Base-by-base conservation (phyloP, 2,797 vertebrate species). In the Rachycentron canadum region DNA sequence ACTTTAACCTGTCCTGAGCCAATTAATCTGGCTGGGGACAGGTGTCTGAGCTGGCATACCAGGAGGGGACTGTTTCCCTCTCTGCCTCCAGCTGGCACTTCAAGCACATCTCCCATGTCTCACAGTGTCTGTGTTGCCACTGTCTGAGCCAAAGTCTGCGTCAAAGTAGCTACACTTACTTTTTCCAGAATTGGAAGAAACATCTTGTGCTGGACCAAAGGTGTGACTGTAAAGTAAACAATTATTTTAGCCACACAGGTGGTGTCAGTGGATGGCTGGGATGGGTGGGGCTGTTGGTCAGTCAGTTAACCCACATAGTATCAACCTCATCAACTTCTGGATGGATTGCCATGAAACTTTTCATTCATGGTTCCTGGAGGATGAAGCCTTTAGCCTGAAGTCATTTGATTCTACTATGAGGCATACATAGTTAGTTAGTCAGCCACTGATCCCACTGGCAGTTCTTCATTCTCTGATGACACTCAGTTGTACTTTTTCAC, bases 31-130 rank as follows among this genome's bases (percentile, higher is more conserved):
- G 52, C 70, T 85, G 13, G 8, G 60, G 72, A 82, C 72, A 83
- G 81, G 78, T 83, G 78, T 74, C 76, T 77, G 71, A 86, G 71
- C 65, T 19, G 3, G 25, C 55, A 40, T 82, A 71, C 78, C 41
- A 78, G 78, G 55, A 75, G 64, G 84, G 71, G 83, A 82, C 79
- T 73, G 50, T 71, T 82, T 75, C 25, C 72, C 73, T 73, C 63
- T 36, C 69, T 69, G 73, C 86, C 79, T 87, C 78, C 83, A 90
- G 78, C 82, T 86, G 80, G 81, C 69, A 84, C 73, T 83, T 83
- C 53, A 83, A 75, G 84, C 84, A 58, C 64, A 50, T 65, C 40
- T 56, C 61, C 63, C 17, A 36, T 34, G 53, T 69, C 63, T 81
- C 36, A 21, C 65, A 49, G 23, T 69, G 73, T 84, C 73, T 84